Conservation (phyloP, 2,888 invertebrate species). For the Pyrocoelia pectoralis region DNA sequence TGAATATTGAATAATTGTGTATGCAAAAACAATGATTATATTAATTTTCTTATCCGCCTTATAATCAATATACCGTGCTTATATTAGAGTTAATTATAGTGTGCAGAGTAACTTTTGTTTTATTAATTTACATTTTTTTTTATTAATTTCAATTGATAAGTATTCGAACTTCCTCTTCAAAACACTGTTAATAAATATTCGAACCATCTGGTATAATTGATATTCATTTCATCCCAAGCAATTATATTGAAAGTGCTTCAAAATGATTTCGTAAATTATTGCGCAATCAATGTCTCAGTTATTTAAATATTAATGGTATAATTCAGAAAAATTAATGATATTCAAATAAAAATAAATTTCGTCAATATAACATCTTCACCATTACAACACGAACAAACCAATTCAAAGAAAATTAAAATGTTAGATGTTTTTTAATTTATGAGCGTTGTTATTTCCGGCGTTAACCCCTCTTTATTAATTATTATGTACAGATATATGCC, state of each 20-base stretch:
- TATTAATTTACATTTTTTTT: background rate
- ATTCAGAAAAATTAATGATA: background rate
- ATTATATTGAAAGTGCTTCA: background rate
- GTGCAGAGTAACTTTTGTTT: background rate
- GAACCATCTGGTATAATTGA: too few relatives aligned
- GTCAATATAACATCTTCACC: background rate
- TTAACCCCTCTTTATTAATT: conserved; percentile 1
- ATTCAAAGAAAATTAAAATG: conserved; percentile 1
- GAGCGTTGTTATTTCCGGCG: background rate
- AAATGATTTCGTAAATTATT: background rate
- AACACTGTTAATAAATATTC: too few relatives aligned
- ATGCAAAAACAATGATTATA: background rate
- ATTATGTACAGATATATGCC: conserved; percentile 8
- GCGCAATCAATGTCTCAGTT: background rate
- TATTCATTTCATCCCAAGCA: background rate
- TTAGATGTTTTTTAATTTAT: conserved; percentile 1
- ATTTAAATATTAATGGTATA: background rate
- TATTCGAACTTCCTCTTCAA: too few relatives aligned
- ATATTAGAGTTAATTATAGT: background rate
- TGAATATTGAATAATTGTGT: background rate
- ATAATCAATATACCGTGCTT: background rate
- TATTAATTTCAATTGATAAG: background rate
- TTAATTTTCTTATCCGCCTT: background rate
- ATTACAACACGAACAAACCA: background rate
- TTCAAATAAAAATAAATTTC: background rate